A percentile compares a stretch with the other conserved stretches of the same genome.
Evolutionary conservation across 2,888 invertebrate genomes (phyloP).

Genomic region (Oligia fasciuncula): DNA sequence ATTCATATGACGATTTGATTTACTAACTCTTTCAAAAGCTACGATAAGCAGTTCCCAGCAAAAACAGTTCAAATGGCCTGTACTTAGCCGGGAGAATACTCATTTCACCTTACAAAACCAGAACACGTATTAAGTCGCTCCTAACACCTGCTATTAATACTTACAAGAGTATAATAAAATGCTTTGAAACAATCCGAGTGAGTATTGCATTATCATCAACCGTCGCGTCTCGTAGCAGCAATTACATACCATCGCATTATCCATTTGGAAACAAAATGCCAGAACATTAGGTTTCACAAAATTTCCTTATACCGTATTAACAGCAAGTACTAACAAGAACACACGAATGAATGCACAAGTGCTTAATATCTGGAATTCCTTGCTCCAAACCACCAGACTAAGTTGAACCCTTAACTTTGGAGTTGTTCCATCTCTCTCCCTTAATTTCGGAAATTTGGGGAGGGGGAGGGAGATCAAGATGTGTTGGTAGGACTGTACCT

Average conservation of each 20-base stretch:
- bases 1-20: no score
- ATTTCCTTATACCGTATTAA: conserved; percentile 79
- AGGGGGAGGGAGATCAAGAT: conserved; percentile 70
- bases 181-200: conserved; percentile 38
- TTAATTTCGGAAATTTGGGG: conserved; percentile 47
- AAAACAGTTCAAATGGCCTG: not conserved
- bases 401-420: conserved; percentile 64
- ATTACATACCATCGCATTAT: conserved; percentile 57
- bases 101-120: conserved; percentile 14
- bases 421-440: conserved; percentile 52
- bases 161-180: conserved; percentile 33
- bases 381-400: conserved; percentile 73
- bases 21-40: no score
- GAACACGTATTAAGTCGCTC: conserved; percentile 12
- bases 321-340: conserved; percentile 85
- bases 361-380: conserved; percentile 88
- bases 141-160: conserved; percentile 40
- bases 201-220: conserved; percentile 58
- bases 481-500: conserved; percentile 75
- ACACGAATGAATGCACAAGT: conserved; percentile 80
- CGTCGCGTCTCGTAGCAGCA: conserved; percentile 38
- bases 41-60: no score
- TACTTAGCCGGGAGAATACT: not conserved
- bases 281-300: conserved; percentile 75
- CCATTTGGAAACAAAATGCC: conserved; percentile 65